phyloP scores from a whole-genome alignment of 2,888 invertebrate species.

The Philaethria dido region DNA sequence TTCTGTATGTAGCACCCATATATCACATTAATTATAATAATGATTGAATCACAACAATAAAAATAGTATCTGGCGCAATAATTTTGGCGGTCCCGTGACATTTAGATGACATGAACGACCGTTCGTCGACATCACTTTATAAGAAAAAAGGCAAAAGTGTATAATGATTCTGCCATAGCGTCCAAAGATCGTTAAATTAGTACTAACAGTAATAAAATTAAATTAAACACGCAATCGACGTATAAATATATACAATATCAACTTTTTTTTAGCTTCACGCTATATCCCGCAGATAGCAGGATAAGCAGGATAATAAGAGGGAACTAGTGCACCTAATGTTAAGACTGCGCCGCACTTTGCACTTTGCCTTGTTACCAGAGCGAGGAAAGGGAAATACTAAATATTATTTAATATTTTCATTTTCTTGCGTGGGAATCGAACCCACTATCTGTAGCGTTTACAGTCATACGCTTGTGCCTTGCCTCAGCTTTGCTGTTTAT shows the following conservation, averaged over 20 bases:
- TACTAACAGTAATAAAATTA: conserved; percentile 23
- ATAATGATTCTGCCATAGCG: neutral
- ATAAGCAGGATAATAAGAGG: too few species aligned
- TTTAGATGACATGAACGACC: conserved; percentile 42
- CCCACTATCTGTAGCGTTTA: too few species aligned
- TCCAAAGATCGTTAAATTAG: conserved; percentile 20
- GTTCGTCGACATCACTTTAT: conserved; percentile 32
- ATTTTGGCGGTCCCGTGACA: conserved; percentile 54
- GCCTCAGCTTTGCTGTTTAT: conserved; percentile 32
- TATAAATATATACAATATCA: conserved; percentile 26
- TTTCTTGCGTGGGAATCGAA: too few species aligned
- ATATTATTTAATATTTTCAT: too few species aligned
- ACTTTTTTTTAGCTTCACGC: too few species aligned
- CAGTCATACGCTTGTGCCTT: too few species aligned
- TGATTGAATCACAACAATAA: conserved; percentile 38
- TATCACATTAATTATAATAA: conserved; percentile 16
- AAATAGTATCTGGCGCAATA: conserved; percentile 47
- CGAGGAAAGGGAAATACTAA: too few species aligned
- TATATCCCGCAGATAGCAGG: too few species aligned
- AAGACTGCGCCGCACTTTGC: too few species aligned
- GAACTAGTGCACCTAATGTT: too few species aligned
- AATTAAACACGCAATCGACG: conserved; percentile 34
- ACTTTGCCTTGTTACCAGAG: too few species aligned
- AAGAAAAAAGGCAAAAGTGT: neutral
- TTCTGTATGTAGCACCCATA: neutral